phyloP scores from a whole-genome alignment of 2,113 vertebrate genomes.

The Gobius niger region DNA sequence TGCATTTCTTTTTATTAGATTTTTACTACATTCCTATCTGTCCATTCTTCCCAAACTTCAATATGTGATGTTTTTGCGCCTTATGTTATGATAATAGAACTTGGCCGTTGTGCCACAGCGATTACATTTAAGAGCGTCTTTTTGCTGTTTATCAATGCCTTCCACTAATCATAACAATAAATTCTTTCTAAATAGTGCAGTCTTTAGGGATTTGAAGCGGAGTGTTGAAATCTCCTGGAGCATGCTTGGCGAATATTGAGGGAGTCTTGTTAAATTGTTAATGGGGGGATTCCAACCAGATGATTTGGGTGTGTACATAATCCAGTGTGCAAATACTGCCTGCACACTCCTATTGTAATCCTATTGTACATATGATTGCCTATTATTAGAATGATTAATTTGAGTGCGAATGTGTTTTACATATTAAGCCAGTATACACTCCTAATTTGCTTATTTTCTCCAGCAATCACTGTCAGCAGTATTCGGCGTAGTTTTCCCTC shows the following conservation, averaged over 20 bases:
- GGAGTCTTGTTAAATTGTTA: slow-evolving; percentile 69
- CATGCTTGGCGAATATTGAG: slow-evolving; percentile 64
- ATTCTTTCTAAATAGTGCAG: slow-evolving; percentile 74
- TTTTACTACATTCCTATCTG: slow-evolving; percentile 40
- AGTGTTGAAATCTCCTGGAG: slow-evolving; percentile 56
- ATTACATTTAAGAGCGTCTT: slow-evolving; percentile 64
- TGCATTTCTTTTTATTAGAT: slow-evolving; percentile 36
- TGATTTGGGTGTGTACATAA: slow-evolving; percentile 53
- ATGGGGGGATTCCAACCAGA: slow-evolving; percentile 65
- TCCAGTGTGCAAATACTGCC: slow-evolving; percentile 26
- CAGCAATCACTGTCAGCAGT: slow-evolving; percentile 27
- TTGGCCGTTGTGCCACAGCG: slow-evolving; percentile 55
- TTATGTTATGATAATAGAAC: slow-evolving; percentile 59
- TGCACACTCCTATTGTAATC: slow-evolving; percentile 30
- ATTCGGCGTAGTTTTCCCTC: slow-evolving; percentile 8
- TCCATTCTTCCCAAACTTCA: slow-evolving; percentile 61
- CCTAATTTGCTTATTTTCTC: slow-evolving; percentile 16
- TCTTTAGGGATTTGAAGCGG: slow-evolving; percentile 54
- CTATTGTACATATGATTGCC: slow-evolving; percentile 13
- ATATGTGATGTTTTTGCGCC: slow-evolving; percentile 48
- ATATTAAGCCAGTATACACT: not conserved
- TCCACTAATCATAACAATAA: slow-evolving; percentile 67
- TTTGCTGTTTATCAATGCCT: slow-evolving; percentile 67
- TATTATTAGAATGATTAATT: slow-evolving; percentile 15
- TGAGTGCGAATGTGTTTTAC: slow-evolving; percentile 1